Percentiles rank a stretch among this genome's conserved stretches.
phyloP scores from a whole-genome alignment of 2,113 vertebrate species.

The Fulmarus glacialis region DNA sequence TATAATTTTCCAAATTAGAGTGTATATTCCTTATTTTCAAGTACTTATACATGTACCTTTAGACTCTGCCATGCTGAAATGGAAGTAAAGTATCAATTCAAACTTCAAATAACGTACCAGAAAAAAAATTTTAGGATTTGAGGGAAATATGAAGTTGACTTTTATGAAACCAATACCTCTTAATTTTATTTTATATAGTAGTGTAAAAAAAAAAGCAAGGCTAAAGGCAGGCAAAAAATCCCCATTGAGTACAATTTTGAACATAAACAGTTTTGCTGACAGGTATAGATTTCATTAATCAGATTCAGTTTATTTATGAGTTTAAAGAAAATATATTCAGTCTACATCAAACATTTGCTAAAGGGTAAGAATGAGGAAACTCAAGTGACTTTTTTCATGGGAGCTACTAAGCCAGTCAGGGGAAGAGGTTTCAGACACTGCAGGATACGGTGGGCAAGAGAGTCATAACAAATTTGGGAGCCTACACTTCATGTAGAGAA shows the following conservation, averaged over 20 bases:
- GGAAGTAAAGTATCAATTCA: neutral
- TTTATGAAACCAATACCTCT: neutral
- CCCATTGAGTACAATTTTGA: neutral
- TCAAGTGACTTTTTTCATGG: neutral
- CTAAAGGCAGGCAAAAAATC: neutral
- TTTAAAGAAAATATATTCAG: neutral
- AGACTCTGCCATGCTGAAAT: neutral
- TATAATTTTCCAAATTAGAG: neutral
- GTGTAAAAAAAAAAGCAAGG: no score
- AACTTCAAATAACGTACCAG: neutral
- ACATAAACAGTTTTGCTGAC: neutral
- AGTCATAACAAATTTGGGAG: neutral
- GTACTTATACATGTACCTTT: neutral
- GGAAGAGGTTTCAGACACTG: neutral
- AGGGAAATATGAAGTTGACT: neutral
- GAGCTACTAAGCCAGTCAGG: neutral
- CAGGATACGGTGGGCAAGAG: neutral
- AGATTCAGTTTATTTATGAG: neutral
- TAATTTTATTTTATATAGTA: neutral
- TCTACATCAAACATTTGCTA: neutral
- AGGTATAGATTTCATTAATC: neutral
- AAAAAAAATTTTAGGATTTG: neutral
- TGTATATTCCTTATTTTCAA: neutral
- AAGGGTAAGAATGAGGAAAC: neutral
- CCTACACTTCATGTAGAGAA: neutral